A percentile compares a stretch with the other conserved stretches of the same genome.
phyloP scores from a whole-genome alignment of 2,797 vertebrate species.

The Momotus momota region DNA sequence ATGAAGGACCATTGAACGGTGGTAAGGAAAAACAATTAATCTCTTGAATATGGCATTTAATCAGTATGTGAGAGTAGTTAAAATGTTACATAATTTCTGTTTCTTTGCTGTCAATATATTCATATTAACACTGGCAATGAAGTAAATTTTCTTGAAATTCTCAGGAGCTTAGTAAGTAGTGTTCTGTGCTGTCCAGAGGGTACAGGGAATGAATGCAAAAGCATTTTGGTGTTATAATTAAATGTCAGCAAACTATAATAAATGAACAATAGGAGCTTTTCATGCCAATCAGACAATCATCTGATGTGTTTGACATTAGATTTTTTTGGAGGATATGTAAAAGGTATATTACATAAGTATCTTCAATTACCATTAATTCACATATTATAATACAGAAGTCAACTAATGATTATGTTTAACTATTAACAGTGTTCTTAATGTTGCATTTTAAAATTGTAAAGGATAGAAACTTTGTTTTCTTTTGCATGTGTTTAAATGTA shows the following conservation, averaged over 20 bases:
- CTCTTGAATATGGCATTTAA: neutral
- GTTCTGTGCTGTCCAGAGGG: neutral
- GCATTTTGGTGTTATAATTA: neutral
- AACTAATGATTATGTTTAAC: neutral
- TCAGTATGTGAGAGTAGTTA: neutral
- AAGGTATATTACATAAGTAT: neutral
- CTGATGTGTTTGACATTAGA: neutral
- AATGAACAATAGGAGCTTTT: neutral
- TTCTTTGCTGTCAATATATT: neutral
- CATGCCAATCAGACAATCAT: neutral
- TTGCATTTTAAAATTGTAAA: neutral
- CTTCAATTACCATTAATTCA: neutral
- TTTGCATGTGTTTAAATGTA: neutral
- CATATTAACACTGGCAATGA: neutral
- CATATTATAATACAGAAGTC: neutral
- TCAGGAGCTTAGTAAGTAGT: neutral
- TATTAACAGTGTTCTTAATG: neutral
- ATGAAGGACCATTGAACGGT: rapidly evolving
- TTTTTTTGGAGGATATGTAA: neutral
- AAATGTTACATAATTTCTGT: neutral
- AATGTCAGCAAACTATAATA: neutral
- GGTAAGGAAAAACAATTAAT: neutral
- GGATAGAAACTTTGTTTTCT: neutral
- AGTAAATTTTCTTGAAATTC: neutral
- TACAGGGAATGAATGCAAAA: neutral